Evolutionary conservation across 1,140 invertebrate species (phyloP).

Genomic region (Drosophila santomea): DNA sequence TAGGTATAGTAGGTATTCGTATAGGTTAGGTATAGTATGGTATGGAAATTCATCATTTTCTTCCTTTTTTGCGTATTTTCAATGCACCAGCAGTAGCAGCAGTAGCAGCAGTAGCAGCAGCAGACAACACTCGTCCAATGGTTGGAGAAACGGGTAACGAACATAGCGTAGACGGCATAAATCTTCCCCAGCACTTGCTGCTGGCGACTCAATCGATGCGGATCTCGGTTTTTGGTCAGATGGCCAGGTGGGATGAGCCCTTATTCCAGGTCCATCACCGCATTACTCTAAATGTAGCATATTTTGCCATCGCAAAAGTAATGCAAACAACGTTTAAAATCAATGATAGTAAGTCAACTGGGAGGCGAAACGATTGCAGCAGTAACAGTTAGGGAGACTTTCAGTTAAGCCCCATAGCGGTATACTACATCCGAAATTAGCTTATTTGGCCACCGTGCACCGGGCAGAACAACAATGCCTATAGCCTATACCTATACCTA

Average conservation of each 20-base stretch:
- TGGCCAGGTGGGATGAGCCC: not conserved
- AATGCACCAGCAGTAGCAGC: conserved; percentile 5
- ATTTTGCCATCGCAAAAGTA: not conserved
- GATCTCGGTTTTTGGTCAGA: conserved; percentile 14
- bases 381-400: not conserved
- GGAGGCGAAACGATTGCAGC: no score
- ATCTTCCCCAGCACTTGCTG: conserved; percentile 51
- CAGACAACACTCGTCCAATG: conserved; percentile 39
- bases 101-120: no score
- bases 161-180: conserved; percentile 64
- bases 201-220: conserved; percentile 39
- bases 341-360: no score
- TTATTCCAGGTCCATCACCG: no score
- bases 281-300: not conserved
- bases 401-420: not conserved
- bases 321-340: no score
- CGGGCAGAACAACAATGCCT: not conserved
- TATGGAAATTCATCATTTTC: conserved; percentile 80
- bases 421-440: not conserved
- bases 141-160: conserved; percentile 22
- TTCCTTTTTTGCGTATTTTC: conserved; percentile 51
- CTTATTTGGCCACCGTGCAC: not conserved
- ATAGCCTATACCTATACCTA: no score
- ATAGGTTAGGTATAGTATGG: conserved; percentile 53
- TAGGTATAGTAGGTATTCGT: not conserved